These are phyloP conservation scores for Synergus japonicus DNA, from an alignment of 2,888 invertebrate species.

Conservation along the genomic window DNA sequence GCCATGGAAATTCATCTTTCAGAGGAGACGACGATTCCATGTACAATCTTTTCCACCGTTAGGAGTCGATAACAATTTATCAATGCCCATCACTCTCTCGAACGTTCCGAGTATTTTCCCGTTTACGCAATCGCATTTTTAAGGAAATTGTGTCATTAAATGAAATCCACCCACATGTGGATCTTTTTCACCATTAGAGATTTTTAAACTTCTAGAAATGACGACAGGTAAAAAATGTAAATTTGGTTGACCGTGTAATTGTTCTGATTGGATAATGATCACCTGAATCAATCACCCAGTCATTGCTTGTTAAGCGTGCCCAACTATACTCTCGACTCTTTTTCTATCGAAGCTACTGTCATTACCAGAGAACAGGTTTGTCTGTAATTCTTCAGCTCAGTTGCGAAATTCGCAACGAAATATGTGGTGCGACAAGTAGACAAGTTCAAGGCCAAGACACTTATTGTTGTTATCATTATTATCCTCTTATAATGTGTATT, in stretches of 20 bases:
- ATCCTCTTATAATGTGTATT: too few relatives aligned
- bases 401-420: constrained; percentile 35
- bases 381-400: constrained; percentile 29
- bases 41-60: constrained; percentile 1
- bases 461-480: background rate
- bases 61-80: constrained; percentile 16
- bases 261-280: constrained; percentile 40
- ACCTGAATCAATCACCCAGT: constrained; percentile 38
- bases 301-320: constrained; percentile 30
- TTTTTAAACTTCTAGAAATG: background rate
- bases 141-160: background rate
- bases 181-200: background rate
- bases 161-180: background rate
- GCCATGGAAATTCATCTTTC: background rate
- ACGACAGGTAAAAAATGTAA: background rate
- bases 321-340: constrained; percentile 15
- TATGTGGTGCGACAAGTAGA: background rate
- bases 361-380: constrained; percentile 37
- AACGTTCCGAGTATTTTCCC: background rate
- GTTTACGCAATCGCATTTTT: constrained; percentile 11
- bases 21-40: background rate
- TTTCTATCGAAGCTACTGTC: constrained; percentile 36
- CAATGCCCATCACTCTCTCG: constrained; percentile 1
- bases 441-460: constrained; percentile 17
- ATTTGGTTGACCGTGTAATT: constrained; percentile 30